A percentile compares a stretch with the other conserved stretches of the same genome.
phyloP scores from a whole-genome alignment of 2,888 invertebrate species.

The Campoplex capitator region DNA sequence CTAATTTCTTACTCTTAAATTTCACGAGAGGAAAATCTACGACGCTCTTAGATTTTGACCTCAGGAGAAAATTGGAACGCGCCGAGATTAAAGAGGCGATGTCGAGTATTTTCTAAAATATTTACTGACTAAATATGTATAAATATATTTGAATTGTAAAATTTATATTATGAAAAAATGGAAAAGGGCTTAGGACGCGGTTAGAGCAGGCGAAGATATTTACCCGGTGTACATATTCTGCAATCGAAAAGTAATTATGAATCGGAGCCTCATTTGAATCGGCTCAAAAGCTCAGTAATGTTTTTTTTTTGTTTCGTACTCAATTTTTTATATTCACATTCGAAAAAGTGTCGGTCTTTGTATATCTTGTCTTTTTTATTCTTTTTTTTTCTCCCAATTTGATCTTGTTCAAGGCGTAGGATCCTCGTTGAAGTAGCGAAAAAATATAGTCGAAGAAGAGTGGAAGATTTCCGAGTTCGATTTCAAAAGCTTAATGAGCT shows the following conservation, averaged over 20 bases:
- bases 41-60: neutral
- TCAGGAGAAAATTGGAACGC: slow-evolving; percentile 36
- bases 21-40: slow-evolving; percentile 17
- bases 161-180: neutral
- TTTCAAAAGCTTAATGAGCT: slow-evolving; percentile 72
- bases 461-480: slow-evolving; percentile 64
- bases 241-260: too few relatives aligned
- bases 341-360: neutral
- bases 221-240: too few relatives aligned
- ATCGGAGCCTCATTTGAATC: too few relatives aligned
- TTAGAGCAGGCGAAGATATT: too few relatives aligned
- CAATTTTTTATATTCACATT: too few relatives aligned
- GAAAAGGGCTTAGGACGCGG: neutral
- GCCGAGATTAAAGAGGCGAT: neutral
- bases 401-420: neutral
- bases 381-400: neutral
- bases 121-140: neutral
- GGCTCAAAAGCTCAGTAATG: too few relatives aligned
- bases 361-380: neutral
- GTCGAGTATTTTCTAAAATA: neutral
- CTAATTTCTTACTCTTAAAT: slow-evolving; percentile 48
- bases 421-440: neutral
- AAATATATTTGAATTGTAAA: neutral
- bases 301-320: too few relatives aligned
- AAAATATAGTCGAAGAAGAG: slow-evolving; percentile 13